Evolutionary conservation across 2,888 invertebrate species (phyloP), one percentile per base, ranked within the genome.

Genomic region (Scelioninae gen. 1): DNA sequence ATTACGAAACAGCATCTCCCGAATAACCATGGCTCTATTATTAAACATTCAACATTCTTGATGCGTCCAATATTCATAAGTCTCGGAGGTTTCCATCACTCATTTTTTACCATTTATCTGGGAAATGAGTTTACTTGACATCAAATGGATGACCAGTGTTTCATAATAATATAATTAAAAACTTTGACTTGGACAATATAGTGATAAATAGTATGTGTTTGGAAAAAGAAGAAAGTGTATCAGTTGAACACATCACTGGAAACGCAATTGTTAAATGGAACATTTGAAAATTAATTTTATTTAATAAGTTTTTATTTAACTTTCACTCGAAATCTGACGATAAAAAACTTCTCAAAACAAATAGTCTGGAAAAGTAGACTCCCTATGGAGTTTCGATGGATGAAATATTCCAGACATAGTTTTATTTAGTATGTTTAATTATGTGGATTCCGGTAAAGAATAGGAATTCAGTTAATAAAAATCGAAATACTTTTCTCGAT

Each of bases 1-100:
- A 45, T 23, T 31, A 13, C 45, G 60, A 43, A 43, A 43, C n/a
- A 43, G 5, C 10, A n/a, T 43, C n/a, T 43, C n/a, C 43, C 43
- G 5, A 43, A n/a, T 3, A n/a, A 5, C 9, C n/a, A 43, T 11
- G 11, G 9, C 15, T 55, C 31, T 11, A 45, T 68, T 69, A 69
- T 69, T 56, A 56, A 56, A 56, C 23, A 32, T 8, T 15, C n/a
- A 68, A 45, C 69, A 47, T 69, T 69, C 62, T 16, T 45, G 16
- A 8, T 60, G 60, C 72, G 16, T 63, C 16, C 45, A 53, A 72
- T 63, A 60, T 62, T 72, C 43, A 72, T 71, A 51, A 60, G 45
- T 40, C 23, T 5, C 13, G 16, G 15, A 47, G 34, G 32, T 51
- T 45, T 53, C 40, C n/a, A 49, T 55, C 68, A 43, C 51, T 45